Base-by-base conservation (phyloP, 2,888 invertebrate genomes). In the Muscina levida region DNA sequence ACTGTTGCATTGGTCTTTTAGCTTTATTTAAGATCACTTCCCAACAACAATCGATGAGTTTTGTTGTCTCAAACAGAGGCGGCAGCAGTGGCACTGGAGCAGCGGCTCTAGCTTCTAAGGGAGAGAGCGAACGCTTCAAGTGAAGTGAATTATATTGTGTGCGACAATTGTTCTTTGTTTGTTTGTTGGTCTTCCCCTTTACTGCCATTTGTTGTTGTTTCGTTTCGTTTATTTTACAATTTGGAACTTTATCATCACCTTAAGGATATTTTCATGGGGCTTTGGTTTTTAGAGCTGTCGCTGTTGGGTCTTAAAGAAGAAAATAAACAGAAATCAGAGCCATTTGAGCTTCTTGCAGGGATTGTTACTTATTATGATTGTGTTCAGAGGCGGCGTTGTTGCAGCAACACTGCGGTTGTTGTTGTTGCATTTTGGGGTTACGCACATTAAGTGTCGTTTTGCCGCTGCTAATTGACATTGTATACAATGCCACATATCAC, bases 381-480 rank as follows among this genome's bases (percentile, higher is more conserved):
- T 72, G 19, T 22, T 39, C 42, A 13, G 19, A 59, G 59, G 42
- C 62, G 62, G 39, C 62, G 11, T 22, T n/a, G n/a, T n/a, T 13
- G 26, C 56, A n/a, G n/a, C n/a, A n/a, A n/a, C 26, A 44, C 44
- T n/a, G 44, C 85, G 85, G 82, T 42, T 65, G 6, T n/a, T 31
- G 8, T 31, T 31, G 31, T 31, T 31, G n/a, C n/a, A n/a, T n/a
- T 71, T 72, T 77, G 77, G 82, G 56, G 72, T 82, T 79, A 82
- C 82, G 79, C 88, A 89, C 88, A 87, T 89, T 87, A 87, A 89
- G 89, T 90, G 90, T 89, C 90, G 87, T 89, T 89, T 89, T 87
- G 86, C 86, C 86, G 87, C 89, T 88, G 90, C 90, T 90, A 90
- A 90, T 90, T 90, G 90, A 89, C 90, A 90, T 88, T 85, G 85